These are phyloP conservation scores for Plagiodera versicolora DNA, from an alignment of 2,888 invertebrate genomes.

Conservation along the genomic window DNA sequence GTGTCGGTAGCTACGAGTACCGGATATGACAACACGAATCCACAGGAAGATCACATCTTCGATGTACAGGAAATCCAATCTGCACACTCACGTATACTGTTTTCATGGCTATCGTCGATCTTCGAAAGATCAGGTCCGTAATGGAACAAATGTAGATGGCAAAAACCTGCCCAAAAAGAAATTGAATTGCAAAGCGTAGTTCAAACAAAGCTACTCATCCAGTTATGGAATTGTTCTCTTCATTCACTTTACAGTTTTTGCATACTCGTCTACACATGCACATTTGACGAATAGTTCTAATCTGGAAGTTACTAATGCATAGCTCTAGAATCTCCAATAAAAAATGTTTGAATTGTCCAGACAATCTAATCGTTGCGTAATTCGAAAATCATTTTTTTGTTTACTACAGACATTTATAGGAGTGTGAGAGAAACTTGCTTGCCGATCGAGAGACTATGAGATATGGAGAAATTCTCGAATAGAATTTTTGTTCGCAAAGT, in stretches of 20 bases:
- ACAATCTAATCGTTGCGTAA: neutral
- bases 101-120: neutral
- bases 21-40: constrained; percentile 36
- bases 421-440: neutral
- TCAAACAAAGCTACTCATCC: no score
- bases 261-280: no score
- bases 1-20: constrained; percentile 31
- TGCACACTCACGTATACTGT: constrained; percentile 22
- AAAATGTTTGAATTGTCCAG: neutral
- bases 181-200: no score
- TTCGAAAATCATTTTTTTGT: neutral
- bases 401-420: neutral
- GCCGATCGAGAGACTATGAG: neutral
- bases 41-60: constrained; percentile 32
- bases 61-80: constrained; percentile 35
- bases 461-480: constrained; percentile 7
- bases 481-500: constrained; percentile 20
- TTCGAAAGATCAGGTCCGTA: neutral
- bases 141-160: no score
- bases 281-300: no score
- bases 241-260: no score
- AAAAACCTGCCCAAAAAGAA: no score
- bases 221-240: no score
- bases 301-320: no score
- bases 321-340: no score